Evolutionary conservation across 2,113 vertebrate genomes (phyloP), one percentile per base, ranked within the genome.

Genomic region (Choloepus hoffmanni): DNA sequence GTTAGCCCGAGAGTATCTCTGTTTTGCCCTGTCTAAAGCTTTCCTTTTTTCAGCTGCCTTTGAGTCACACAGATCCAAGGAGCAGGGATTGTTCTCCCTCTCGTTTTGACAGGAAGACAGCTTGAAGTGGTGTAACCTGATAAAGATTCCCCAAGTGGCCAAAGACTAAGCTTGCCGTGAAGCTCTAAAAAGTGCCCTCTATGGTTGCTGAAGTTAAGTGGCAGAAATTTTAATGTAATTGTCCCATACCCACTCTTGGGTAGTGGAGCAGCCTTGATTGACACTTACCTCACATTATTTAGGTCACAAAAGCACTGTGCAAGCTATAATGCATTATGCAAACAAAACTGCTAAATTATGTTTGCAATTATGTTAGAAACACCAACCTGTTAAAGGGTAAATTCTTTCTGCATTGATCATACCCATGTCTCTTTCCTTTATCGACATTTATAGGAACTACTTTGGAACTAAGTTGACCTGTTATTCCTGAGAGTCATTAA

Each of bases 231-330:
- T 21, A 21, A 3, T 48, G 33, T 73, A 19, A 65, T 58, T 65
- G 48, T 68, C 26, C 43, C 6, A 68, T 33, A 45, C 65, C 55
- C 63, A 45, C 7, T 23, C 48, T 18, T 70, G 40, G n/a, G 28
- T 48, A 78, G 30, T 50, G 7, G 40, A 23, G 0, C 43, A 58
- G 70, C n/a, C 13, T 72, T 70, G 15, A 36, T 15, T 63, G 58
- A 96, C 53, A 26, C 30, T 93, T 50, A 79, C 4, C 15, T 89
- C 78, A 82, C 3, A 40, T 28, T 53, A 77, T 12, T 2, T 1
- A 83, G 63, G 33, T 40, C 68, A 60, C 43, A 85, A 62, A 89
- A 93, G 30, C 82, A 67, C 86, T 77, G 89, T 87, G 60, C 45
- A 86, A 36, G 65, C 43, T 89, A 4, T 68, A 89, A 70, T 62